These are phyloP conservation scores for Rhinogobio ventralis DNA, from an alignment of 2,797 vertebrate species.

Conservation along the genomic window DNA sequence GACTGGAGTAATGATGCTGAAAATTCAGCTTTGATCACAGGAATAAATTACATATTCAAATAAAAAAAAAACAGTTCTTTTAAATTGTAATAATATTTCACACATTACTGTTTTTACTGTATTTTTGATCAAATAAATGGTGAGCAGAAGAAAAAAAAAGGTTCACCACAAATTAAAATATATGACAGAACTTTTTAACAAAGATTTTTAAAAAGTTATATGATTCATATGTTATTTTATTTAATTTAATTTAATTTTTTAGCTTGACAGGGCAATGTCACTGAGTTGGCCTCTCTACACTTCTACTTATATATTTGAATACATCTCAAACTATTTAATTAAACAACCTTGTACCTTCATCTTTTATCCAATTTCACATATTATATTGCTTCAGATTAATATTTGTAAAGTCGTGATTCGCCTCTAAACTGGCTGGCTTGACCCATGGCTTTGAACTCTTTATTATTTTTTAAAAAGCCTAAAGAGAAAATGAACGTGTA, in stretches of 20 bases:
- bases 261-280: background rate
- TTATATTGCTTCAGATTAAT: background rate
- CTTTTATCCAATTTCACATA: background rate
- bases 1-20: background rate
- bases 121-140: background rate
- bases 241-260: too few species aligned
- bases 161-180: background rate
- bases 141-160: background rate
- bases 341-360: background rate
- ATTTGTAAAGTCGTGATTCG: background rate
- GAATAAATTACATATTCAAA: background rate
- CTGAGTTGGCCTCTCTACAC: background rate
- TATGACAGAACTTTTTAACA: background rate
- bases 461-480: background rate
- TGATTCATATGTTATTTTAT: background rate
- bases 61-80: background rate
- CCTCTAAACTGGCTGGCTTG: background rate
- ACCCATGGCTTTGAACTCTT: background rate
- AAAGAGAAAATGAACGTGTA: background rate
- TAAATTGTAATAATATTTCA: background rate
- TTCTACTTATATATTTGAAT: background rate
- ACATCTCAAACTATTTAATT: background rate
- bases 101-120: background rate
- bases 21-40: background rate
- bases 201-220: background rate